These are phyloP conservation scores for Drosophila putrida DNA, from an alignment of 2,888 invertebrate genomes.

Conservation along the genomic window DNA sequence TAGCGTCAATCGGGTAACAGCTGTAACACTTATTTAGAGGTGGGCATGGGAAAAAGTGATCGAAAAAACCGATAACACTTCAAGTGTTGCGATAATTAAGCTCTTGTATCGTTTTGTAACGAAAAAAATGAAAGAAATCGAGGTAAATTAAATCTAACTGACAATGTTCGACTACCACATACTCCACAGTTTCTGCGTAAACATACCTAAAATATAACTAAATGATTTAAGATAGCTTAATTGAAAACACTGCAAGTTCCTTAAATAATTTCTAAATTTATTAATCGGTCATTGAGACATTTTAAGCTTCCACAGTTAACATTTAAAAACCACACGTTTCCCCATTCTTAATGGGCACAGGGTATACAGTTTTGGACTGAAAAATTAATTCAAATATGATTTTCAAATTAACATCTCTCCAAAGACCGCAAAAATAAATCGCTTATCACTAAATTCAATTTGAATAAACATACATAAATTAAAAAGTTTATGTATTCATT, in stretches of 20 bases:
- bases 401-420: not conserved
- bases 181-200: not conserved
- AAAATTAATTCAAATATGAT: not conserved
- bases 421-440: not conserved
- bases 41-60: not conserved
- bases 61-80: not conserved
- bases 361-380: not conserved
- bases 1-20: slow-evolving; percentile 17
- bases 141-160: too few relatives aligned
- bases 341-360: slow-evolving; percentile 2
- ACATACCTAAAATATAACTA: too few relatives aligned
- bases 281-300: not conserved
- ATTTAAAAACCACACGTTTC: not conserved
- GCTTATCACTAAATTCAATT: slow-evolving; percentile 17
- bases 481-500: slow-evolving; percentile 19
- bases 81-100: not conserved
- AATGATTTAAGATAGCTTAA: too few relatives aligned
- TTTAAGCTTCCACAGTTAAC: slow-evolving; percentile 4
- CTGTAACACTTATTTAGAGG: slow-evolving; percentile 16
- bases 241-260: not conserved
- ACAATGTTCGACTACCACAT: not conserved
- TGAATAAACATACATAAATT: slow-evolving; percentile 11
- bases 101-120: not conserved
- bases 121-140: too few relatives aligned
- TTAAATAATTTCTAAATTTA: slow-evolving; percentile 5